These are phyloP conservation scores for Araneus ventricosus DNA, from an alignment of 1,140 invertebrate species.

Conservation along the genomic window DNA sequence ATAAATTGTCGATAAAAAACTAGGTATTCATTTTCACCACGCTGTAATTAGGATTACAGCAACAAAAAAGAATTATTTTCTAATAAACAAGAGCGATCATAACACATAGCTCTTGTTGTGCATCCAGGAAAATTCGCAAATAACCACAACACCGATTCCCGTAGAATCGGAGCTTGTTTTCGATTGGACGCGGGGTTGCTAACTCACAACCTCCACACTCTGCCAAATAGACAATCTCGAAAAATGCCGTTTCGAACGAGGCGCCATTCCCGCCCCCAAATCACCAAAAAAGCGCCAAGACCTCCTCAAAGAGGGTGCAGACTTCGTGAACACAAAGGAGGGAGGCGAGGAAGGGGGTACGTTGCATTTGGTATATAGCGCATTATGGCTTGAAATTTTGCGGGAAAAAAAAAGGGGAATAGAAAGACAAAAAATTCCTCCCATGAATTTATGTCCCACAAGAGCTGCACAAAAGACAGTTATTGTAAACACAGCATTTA, in stretches of 20 bases:
- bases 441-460: too few relatives aligned
- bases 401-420: too few relatives aligned
- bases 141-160: slow-evolving; percentile 26
- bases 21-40: background rate
- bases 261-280: slow-evolving; percentile 42
- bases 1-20: too few relatives aligned
- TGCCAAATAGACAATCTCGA: slow-evolving; percentile 41
- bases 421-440: too few relatives aligned
- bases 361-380: too few relatives aligned
- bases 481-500: too few relatives aligned
- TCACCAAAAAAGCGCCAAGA: slow-evolving; percentile 5
- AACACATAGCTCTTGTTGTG: background rate
- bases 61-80: background rate
- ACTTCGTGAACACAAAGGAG: too few relatives aligned
- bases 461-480: too few relatives aligned
- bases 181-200: slow-evolving; percentile 68
- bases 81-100: background rate
- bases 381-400: too few relatives aligned
- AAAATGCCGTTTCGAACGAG: slow-evolving; percentile 56
- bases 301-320: background rate
- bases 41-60: background rate
- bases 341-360: too few relatives aligned
- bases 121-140: background rate
- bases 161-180: slow-evolving; percentile 48
- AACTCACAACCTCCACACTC: background rate